Evolutionary conservation across 2,113 vertebrate genomes (phyloP).

Genomic region (Columba livia): DNA sequence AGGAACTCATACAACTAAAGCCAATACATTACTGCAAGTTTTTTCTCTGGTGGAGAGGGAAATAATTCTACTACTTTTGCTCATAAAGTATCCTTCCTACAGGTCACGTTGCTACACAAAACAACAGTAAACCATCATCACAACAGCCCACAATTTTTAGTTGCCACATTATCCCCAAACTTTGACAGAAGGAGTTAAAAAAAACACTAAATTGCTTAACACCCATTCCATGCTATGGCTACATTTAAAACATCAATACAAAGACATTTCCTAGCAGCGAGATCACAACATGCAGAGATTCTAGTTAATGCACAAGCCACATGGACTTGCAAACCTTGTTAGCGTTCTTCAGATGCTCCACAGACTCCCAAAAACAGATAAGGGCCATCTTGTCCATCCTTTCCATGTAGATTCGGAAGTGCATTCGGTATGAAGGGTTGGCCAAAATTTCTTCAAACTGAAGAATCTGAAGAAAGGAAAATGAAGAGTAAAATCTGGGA

Average conservation of each 20-base stretch:
- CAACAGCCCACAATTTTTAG: not conserved
- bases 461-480: slow-evolving; percentile 83
- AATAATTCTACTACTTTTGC: not conserved
- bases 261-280: not conserved
- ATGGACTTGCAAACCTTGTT: slow-evolving; percentile 83
- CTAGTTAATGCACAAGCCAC: not conserved
- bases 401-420: slow-evolving; percentile 93
- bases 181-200: not conserved
- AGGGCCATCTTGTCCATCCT: slow-evolving; percentile 89
- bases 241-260: not conserved
- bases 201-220: not conserved
- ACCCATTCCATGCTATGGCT: not conserved
- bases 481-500: not conserved
- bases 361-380: slow-evolving; percentile 93
- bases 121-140: not conserved
- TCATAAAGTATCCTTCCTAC: not conserved
- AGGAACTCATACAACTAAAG: not conserved
- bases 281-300: not conserved
- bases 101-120: not conserved
- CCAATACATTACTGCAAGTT: not conserved
- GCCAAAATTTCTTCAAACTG: slow-evolving; percentile 96
- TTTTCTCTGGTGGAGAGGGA: not conserved
- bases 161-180: not conserved
- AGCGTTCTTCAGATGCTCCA: slow-evolving; percentile 91
- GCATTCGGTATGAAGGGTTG: slow-evolving; percentile 85